Conservation (phyloP, 1,140 invertebrate genomes). For the Drosophila funebris region DNA sequence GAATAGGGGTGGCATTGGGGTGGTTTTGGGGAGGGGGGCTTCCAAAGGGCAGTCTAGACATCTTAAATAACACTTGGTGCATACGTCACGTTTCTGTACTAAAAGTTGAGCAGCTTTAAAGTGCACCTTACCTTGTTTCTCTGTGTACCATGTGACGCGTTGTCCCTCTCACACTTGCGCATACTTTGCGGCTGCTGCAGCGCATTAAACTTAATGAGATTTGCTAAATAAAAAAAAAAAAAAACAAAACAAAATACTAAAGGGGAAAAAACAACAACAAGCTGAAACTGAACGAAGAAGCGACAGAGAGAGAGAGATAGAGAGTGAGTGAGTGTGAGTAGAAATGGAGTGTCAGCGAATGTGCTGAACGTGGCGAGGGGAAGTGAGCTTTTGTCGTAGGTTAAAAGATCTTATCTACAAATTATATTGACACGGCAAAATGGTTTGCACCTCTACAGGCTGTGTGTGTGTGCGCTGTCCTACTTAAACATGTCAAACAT, state of each 20-base stretch:
- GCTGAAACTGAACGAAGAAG: no score
- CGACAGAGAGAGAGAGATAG: neutral
- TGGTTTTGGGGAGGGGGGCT: neutral
- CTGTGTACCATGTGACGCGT: neutral
- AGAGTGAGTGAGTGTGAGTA: neutral
- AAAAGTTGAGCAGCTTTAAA: constrained; percentile 40
- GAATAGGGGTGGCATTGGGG: neutral
- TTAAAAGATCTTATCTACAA: constrained; percentile 62
- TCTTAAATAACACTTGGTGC: constrained; percentile 4
- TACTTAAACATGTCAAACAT: constrained; percentile 20
- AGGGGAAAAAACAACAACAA: no score
- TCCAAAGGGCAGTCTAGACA: constrained; percentile 12
- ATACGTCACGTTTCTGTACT: constrained; percentile 70
- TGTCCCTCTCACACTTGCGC: neutral
- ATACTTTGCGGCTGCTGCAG: constrained; percentile 5
- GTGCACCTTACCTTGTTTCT: constrained; percentile 8
- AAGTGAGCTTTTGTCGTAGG: constrained; percentile 1
- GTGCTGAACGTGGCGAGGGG: no score
- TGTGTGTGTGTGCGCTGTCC: constrained; percentile 8
- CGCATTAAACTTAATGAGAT: constrained; percentile 76
- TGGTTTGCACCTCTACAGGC: constrained; percentile 50
- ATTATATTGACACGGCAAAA: constrained; percentile 71
- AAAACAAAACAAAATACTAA: no score
- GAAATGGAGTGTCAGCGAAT: neutral
- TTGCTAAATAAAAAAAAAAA: constrained; percentile 34